Evolutionary conservation across 2,113 vertebrate genomes (phyloP).

Genomic region (Struthio camelus): DNA sequence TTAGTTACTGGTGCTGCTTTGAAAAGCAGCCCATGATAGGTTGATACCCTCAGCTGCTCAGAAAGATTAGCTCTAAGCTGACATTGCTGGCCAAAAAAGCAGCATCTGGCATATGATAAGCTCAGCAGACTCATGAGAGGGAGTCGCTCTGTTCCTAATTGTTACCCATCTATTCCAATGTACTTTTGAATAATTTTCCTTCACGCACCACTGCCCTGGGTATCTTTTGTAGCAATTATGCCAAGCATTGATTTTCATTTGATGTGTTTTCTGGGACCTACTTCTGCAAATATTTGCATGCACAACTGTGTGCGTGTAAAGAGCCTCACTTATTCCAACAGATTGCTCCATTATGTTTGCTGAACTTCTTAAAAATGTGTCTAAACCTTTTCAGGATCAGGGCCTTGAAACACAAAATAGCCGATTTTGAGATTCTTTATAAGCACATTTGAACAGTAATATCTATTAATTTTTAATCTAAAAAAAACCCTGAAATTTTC

Average conservation of each 20-base stretch:
- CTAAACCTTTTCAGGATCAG: background rate
- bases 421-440: background rate
- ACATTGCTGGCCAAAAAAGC: background rate
- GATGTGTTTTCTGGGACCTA: background rate
- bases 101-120: background rate
- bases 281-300: background rate
- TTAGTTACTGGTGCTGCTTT: background rate
- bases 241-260: background rate
- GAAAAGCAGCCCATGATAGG: background rate
- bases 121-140: background rate
- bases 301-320: background rate
- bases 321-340: background rate
- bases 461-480: background rate
- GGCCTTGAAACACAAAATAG: background rate
- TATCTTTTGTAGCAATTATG: background rate
- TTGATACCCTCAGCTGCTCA: background rate
- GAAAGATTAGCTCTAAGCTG: background rate
- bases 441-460: background rate
- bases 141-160: background rate
- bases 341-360: background rate
- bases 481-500: background rate
- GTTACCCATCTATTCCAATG: background rate
- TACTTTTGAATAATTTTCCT: background rate
- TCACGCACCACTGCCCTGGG: background rate
- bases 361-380: background rate